These are phyloP conservation scores for Lymantria monacha DNA, from an alignment of 2,888 invertebrate species.

Conservation along the genomic window DNA sequence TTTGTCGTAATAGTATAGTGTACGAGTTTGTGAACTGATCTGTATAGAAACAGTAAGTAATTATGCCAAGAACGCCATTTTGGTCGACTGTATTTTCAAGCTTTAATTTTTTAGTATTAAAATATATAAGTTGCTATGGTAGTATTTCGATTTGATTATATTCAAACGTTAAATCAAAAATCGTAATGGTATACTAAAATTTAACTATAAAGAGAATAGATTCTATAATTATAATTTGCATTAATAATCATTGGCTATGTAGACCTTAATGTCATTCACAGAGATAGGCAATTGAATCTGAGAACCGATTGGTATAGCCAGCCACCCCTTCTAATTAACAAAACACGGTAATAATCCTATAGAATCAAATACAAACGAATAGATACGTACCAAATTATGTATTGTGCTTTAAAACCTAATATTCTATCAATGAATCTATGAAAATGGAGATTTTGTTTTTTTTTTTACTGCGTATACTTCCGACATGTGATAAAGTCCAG, in stretches of 20 bases:
- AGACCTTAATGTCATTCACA: slow-evolving; percentile 25
- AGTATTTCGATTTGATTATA: background rate
- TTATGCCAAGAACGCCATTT: slow-evolving; percentile 30
- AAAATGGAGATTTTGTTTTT: no score
- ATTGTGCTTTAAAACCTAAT: no score
- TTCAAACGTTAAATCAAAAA: background rate
- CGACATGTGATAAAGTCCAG: no score
- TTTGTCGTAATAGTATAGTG: slow-evolving; percentile 14
- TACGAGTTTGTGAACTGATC: slow-evolving; percentile 46
- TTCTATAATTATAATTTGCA: slow-evolving; percentile 7
- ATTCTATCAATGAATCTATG: no score
- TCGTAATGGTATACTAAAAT: background rate
- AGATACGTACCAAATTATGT: no score
- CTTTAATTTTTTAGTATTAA: slow-evolving; percentile 41
- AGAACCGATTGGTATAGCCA: background rate
- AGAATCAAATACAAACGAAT: no score
- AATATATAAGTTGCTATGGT: slow-evolving; percentile 5
- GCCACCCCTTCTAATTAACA: background rate
- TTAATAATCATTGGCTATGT: slow-evolving; percentile 9
- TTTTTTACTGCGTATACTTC: no score
- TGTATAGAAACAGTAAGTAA: slow-evolving; percentile 40
- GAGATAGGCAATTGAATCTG: slow-evolving; percentile 11
- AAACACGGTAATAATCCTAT: no score
- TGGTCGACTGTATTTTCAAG: slow-evolving; percentile 24
- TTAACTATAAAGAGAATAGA: background rate